Evolutionary conservation across 2,797 vertebrate genomes (phyloP).

Genomic region (Uromys caudimaculatus): DNA sequence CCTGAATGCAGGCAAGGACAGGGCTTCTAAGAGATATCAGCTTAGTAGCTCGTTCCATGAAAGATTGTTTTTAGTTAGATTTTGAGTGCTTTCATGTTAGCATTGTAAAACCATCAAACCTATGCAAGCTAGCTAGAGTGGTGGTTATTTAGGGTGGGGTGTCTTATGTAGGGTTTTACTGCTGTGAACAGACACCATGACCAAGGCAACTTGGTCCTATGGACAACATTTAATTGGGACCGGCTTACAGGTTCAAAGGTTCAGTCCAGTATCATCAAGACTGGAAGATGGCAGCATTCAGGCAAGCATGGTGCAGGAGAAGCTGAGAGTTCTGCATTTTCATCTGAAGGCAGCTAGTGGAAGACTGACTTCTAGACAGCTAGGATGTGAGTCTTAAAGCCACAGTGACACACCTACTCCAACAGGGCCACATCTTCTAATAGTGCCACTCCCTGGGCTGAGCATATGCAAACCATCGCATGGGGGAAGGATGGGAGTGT

Average conservation of each 20-base stretch:
- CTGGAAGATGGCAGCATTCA: not conserved
- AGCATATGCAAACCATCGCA: not conserved
- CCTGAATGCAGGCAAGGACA: not conserved
- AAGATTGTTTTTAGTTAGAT: not conserved
- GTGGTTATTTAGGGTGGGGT: not conserved
- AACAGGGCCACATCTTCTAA: not conserved
- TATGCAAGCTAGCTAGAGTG: not conserved
- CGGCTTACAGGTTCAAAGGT: not conserved
- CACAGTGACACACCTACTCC: not conserved
- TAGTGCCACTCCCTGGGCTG: not conserved
- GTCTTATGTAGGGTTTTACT: not conserved
- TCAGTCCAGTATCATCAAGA: not conserved
- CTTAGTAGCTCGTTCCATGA: not conserved
- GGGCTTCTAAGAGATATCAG: not conserved
- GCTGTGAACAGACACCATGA: not conserved
- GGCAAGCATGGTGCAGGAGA: not conserved
- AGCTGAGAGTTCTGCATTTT: not conserved
- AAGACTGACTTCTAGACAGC: not conserved
- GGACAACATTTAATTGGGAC: not conserved
- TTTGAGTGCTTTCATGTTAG: slow-evolving; percentile 3
- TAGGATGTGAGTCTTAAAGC: not conserved
- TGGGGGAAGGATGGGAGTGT: not conserved
- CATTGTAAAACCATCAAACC: not conserved
- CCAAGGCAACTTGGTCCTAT: not conserved
- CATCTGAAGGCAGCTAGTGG: not conserved